Base-by-base conservation (phyloP, 1,140 invertebrate species). In the Drepana arcuata region DNA sequence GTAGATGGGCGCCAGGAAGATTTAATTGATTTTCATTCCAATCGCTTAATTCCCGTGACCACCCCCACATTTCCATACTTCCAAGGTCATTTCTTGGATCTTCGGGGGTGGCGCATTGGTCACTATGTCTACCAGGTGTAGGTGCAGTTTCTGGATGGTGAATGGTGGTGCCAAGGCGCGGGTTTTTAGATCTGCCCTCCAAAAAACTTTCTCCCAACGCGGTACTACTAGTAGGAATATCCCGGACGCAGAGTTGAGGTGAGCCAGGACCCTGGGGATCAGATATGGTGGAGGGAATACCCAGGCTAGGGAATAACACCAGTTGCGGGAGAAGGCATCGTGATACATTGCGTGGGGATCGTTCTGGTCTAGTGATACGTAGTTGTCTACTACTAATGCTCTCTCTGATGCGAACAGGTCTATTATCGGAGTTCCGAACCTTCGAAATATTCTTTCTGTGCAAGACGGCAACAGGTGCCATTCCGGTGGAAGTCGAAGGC, bases 281-380 rank as follows among this genome's bases (percentile, higher is more conserved):
- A 58, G 32, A 9, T 34, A 35, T 2, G 59, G 59, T 6, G 63
- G 63, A 4, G 72, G 69, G 24, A 77, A 77, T 15, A 71, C n/a
- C 57, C 67, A 73, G 0, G 40, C 66, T 16, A 72, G 58, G 2
- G 16, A 34, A 54, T 40, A 71, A n/a, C 48, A 9, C 67, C 72
- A 77, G 1, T 6, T 26, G 10, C 14, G 48, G 34, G 47, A 40
- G 52, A 75, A 69, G 1, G 61, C 65, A 24, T 68, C 52, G 37
- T 47, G 47, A 34, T 10, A 35, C 16, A 35, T 7, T 1, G 34
- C 34, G 26, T 26, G 23, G 3, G 6, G 34, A 14, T 35, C 34
- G 10, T 16, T 27, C 15, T 27, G 10, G 14, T 36, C 34, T 14
- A 7, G n/a, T 1, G 34, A 36, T 27, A 36, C 34, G 16, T 27